phyloP scores from a whole-genome alignment of 2,113 vertebrate species.

The Alethe castanea region DNA sequence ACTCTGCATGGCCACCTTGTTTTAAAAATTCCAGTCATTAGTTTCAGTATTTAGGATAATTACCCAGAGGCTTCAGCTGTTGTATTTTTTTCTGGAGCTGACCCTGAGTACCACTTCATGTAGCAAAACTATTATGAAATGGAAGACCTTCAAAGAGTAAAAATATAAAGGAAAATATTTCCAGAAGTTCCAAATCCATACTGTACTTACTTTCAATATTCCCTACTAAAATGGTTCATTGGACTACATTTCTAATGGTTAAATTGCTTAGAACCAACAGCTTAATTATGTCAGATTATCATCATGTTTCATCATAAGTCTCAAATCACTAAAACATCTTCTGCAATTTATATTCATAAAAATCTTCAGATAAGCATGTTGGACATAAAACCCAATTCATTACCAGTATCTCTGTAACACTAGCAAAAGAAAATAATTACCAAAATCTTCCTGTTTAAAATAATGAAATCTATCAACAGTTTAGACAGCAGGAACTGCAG shows the following conservation, averaged over 20 bases:
- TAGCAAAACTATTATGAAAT: neutral
- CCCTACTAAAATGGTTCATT: neutral
- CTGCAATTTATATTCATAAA: neutral
- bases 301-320: neutral
- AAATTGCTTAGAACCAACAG: neutral
- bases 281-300: neutral
- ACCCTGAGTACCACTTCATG: neutral
- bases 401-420: neutral
- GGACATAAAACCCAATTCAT: neutral
- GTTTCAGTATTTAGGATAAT: neutral
- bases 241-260: neutral
- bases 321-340: neutral
- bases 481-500: neutral
- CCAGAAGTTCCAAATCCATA: neutral
- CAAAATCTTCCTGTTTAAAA: neutral
- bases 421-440: neutral
- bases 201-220: neutral
- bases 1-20: neutral
- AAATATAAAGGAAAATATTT: neutral
- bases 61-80: neutral
- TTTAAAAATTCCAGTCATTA: neutral
- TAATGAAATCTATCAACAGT: neutral
- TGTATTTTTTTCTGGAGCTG: neutral
- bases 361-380: neutral
- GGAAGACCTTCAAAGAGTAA: neutral